Evolutionary conservation across 2,888 invertebrate species (phyloP), one percentile per base, ranked within the genome.

Genomic region (Keiferia lycopersicella): DNA sequence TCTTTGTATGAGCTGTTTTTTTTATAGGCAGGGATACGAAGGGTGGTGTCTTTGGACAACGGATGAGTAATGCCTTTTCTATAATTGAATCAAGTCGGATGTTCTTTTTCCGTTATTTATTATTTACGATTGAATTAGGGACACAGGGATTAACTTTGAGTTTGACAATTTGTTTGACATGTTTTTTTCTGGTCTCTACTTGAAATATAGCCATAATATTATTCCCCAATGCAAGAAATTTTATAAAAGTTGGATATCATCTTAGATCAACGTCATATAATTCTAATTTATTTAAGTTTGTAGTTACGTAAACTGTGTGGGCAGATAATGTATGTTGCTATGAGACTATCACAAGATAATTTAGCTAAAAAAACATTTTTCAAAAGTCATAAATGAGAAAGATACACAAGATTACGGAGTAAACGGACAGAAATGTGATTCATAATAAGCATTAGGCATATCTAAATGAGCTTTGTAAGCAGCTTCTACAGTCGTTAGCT

Each of bases 11-110:
- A 56, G 41, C 50, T 69, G 66, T 72, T n/a, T n/a, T n/a, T n/a
- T n/a, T n/a, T n/a, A 56, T 56, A 34, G 56, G 56, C 56, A 56
- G 51, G 22, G 10, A 56, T 56, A 34, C 72, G 73, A 79, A 74
- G 87, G 87, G 88, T 82, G 85, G 84, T 82, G 77, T 82, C 83
- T 87, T 87, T 88, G 81, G 85, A 86, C 83, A 83, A 79, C 79
- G 75, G 72, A 83, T 83, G 84, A 87, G 83, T 81, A 75, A 87
- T 86, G 78, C 67, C 74, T 73, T 80, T 76, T 79, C 72, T 75
- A 75, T 83, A 81, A 83, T 82, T 78, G 73, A 76, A 69, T 65
- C 64, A 81, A 76, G 68, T 65, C 64, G 64, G 71, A 74, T 82
- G 82, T 70, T 76, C 75, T 66, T 79, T 83, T 81, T 73, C 82